Evolutionary conservation across 2,113 vertebrate species (phyloP), one percentile per base, ranked within the genome.

Genomic region (Xenotilapia flavipinnis): DNA sequence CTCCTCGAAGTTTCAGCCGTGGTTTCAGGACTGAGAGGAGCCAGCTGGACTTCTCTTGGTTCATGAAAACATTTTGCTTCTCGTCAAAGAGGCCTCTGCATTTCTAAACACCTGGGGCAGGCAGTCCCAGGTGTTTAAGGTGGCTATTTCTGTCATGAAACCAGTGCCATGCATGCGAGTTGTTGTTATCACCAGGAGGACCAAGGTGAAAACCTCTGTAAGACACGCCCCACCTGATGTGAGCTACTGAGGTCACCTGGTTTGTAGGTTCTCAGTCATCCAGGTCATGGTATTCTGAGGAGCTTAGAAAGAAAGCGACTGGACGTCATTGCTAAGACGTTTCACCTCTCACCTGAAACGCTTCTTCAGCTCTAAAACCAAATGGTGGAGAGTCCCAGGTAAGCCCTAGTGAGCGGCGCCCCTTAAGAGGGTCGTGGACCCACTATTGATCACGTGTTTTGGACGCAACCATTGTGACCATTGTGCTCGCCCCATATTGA

Each of bases 101-200:
- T 40, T 23, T 68, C 62, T 68, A 40, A 40, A 13, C 62, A 1
- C 17, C 33, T 40, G 15, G 15, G 4, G 19, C 36, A 23, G 62
- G 21, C 19, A 21, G 19, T 68, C 19, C 31, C 62, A 3, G 62
- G 36, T 14, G n/a, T 21, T 68, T 40, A 68, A 68, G 9, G 58
- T 1, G 58, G 6, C 58, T 12, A 36, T 36, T 36, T 36, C 2
- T 62, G 60, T 65, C 60, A 65, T 65, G 6, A 36, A 38, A 12
- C 3, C 33, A 65, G 17, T 38, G 33, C 7, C 33, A 38, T n/a
- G 0, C 33, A 38, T 38, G 6, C 0, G 4, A 38, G 31, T 36
- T 36, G 10, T 65, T 38, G 19, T 38, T 5, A 2, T 65, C 33
- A 65, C 60, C 15, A 23, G 54, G 21, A 55, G 54, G 21, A 55